Conservation (phyloP, 2,797 vertebrate species). For the Selene dorsalis region DNA sequence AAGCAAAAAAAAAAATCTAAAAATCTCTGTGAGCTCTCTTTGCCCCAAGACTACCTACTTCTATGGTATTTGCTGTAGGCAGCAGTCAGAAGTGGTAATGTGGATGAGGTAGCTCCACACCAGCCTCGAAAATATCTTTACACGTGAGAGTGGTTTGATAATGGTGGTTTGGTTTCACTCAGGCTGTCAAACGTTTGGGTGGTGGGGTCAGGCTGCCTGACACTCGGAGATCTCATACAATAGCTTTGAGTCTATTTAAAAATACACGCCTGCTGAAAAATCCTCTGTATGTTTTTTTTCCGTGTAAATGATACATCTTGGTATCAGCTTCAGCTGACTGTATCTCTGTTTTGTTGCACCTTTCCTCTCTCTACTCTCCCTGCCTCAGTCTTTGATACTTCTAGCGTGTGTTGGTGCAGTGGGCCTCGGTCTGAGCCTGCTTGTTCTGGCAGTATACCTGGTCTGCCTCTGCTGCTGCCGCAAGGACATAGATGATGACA, state of each 20-base stretch:
- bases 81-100: constrained; percentile 31
- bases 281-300: neutral
- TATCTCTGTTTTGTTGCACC: neutral
- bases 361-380: constrained; percentile 2
- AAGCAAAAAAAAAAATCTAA: constrained; percentile 17
- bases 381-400: constrained; percentile 88
- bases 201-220: constrained; percentile 32
- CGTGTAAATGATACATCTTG: neutral
- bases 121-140: constrained; percentile 30
- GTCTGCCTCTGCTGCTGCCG: constrained; percentile 88
- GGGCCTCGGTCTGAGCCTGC: constrained; percentile 90
- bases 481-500: constrained; percentile 82
- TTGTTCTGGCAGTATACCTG: constrained; percentile 86
- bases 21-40: constrained; percentile 16
- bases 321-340: constrained; percentile 15
- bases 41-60: constrained; percentile 18
- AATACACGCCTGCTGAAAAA: constrained; percentile 10
- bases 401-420: constrained; percentile 86
- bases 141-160: constrained; percentile 41
- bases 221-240: constrained; percentile 5
- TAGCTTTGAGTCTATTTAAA: neutral
- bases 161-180: constrained; percentile 43
- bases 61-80: neutral
- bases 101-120: constrained; percentile 12
- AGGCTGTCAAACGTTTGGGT: constrained; percentile 8